A percentile compares a stretch with the other conserved stretches of the same genome.
phyloP scores from a whole-genome alignment of 2,113 vertebrate genomes.

The Syrmaticus mikado region DNA sequence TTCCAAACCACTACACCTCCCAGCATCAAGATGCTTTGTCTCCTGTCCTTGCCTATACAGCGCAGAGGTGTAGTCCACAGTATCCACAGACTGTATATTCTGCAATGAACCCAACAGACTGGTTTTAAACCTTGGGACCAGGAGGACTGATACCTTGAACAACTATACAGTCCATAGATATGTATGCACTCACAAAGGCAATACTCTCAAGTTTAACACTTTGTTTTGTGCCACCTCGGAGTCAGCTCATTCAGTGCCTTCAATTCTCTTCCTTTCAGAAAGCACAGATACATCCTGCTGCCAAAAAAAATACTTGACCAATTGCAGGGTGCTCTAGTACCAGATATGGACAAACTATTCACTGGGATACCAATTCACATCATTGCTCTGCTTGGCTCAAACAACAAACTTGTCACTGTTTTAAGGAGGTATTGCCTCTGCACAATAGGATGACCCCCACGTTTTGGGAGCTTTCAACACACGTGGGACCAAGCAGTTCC shows the following conservation, averaged over 20 bases:
- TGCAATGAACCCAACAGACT: rapidly evolving
- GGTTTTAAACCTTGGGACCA: not conserved
- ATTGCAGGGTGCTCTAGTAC: not conserved
- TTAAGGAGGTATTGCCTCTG: not conserved
- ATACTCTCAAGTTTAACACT: not conserved
- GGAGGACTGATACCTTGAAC: not conserved
- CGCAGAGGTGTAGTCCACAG: not conserved
- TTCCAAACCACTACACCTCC: not conserved
- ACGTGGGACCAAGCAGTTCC: not conserved
- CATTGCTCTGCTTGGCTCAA: not conserved
- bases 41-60: not conserved
- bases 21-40: not conserved
- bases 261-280: rapidly evolving
- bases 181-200: not conserved
- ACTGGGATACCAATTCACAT: not conserved
- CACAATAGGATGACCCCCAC: not conserved
- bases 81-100: not conserved
- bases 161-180: too few species aligned
- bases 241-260: not conserved
- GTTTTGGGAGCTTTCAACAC: not conserved
- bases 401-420: not conserved
- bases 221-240: rapidly evolving
- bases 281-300: rapidly evolving
- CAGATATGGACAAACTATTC: not conserved
- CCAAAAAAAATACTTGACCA: too few species aligned